Conservation (phyloP, 2,888 invertebrate genomes). For the Erebia ligea region DNA sequence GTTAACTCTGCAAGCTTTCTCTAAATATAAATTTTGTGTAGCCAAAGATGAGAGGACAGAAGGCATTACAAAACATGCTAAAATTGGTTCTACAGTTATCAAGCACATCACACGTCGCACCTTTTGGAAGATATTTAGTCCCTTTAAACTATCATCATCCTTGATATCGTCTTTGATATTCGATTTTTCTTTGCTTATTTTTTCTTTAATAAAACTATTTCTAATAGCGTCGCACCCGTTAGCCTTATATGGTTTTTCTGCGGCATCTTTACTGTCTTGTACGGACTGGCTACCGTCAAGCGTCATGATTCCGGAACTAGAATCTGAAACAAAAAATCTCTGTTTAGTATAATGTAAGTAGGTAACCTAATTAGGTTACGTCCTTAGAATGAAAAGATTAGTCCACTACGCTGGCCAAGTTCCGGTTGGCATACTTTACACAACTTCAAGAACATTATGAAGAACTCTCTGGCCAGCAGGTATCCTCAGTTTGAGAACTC, state of each 20-base stretch:
- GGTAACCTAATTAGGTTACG: too few species aligned
- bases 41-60: conserved; percentile 88
- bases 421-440: too few species aligned
- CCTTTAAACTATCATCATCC: conserved; percentile 67
- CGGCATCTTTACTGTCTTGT: conserved; percentile 55
- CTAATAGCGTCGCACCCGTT: conserved; percentile 61
- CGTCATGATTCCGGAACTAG: conserved; percentile 32
- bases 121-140: conserved; percentile 82
- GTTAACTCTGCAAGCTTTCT: conserved; percentile 94
- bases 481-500: too few species aligned
- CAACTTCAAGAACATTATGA: too few species aligned
- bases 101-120: conserved; percentile 83
- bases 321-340: conserved; percentile 39
- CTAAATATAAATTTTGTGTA: conserved; percentile 92
- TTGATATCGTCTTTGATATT: conserved; percentile 49
- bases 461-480: too few species aligned
- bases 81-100: conserved; percentile 89
- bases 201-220: conserved; percentile 62
- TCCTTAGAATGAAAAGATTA: too few species aligned
- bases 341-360: neutral
- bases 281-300: conserved; percentile 46
- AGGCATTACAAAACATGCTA: conserved; percentile 88
- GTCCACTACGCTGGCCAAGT: too few species aligned
- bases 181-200: conserved; percentile 52
- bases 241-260: conserved; percentile 54